Conservation (phyloP, 2,797 vertebrate genomes). For the Pogonophryne albipinna region DNA sequence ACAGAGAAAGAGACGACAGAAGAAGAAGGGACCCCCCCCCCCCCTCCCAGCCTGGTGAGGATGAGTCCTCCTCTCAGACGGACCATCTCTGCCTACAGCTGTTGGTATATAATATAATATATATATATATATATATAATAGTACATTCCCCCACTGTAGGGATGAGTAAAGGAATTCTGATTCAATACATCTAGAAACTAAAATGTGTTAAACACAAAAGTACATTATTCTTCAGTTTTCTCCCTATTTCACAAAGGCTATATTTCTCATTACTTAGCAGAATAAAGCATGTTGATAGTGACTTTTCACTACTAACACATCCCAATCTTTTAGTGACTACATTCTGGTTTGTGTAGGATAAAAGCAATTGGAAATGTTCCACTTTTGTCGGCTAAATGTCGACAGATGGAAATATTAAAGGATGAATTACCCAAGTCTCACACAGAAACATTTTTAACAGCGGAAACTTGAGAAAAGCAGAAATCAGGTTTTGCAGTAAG, state of each 20-base stretch:
- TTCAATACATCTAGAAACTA: not conserved
- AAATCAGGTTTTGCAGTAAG: not conserved
- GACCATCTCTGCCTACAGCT: conserved; percentile 72
- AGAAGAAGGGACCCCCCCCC: not conserved
- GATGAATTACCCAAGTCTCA: not conserved
- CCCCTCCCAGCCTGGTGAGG: conserved; percentile 28
- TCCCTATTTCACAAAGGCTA: not conserved
- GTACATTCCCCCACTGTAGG: too few species aligned
- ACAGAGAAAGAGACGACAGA: conserved; percentile 44
- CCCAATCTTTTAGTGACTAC: not conserved
- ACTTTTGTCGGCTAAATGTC: not conserved
- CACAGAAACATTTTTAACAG: not conserved
- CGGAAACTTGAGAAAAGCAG: not conserved
- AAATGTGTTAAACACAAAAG: not conserved
- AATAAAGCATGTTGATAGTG: not conserved
- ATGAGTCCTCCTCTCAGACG: conserved; percentile 54
- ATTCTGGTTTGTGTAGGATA: not conserved
- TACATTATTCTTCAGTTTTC: not conserved
- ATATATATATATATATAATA: too few species aligned
- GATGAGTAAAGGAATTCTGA: too few species aligned
- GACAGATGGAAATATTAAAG: not conserved
- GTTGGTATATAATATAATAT: conserved; percentile 5
- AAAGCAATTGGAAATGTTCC: not conserved
- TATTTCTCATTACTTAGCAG: not conserved
- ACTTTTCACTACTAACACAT: not conserved